Percentiles rank a stretch among this genome's conserved stretches.
Evolutionary conservation across 1,140 invertebrate species (phyloP).

Genomic region (Thereuonema tuberculata): DNA sequence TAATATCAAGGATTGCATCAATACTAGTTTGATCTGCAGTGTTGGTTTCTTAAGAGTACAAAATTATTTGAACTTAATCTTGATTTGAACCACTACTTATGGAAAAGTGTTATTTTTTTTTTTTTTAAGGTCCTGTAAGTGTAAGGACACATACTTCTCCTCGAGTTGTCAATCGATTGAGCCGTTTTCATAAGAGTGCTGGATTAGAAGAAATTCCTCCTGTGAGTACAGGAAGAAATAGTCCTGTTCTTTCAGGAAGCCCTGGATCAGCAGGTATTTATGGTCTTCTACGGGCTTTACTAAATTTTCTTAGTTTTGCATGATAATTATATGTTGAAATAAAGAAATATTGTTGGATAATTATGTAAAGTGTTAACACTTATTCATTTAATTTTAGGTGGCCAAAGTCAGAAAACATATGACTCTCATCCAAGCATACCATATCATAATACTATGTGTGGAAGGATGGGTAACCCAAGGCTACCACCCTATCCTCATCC

Average conservation of each 20-base stretch:
- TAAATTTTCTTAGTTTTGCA: not conserved
- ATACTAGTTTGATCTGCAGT: too few species aligned
- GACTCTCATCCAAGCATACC: conserved; percentile 45
- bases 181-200: conserved; percentile 88
- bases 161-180: conserved; percentile 84
- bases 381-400: too few species aligned
- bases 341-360: too few species aligned
- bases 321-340: not conserved
- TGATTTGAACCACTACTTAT: too few species aligned
- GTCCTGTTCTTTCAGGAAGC: conserved; percentile 51
- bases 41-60: too few species aligned
- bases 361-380: too few species aligned
- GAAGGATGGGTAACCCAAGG: conserved; percentile 48
- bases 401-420: conserved; percentile 23
- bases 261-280: conserved; percentile 29
- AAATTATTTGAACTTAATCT: too few species aligned
- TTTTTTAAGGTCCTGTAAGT: conserved; percentile 48
- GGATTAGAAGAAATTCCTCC: conserved; percentile 52
- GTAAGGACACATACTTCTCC: conserved; percentile 82
- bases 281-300: not conserved
- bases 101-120: too few species aligned
- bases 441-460: conserved; percentile 45
- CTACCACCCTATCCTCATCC: conserved; percentile 79
- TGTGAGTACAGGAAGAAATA: conserved; percentile 49
- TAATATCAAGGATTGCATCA: too few species aligned